Evolutionary conservation across 2,888 invertebrate species (phyloP), one percentile per base, ranked within the genome.

Genomic region (Cybosia mesomella): DNA sequence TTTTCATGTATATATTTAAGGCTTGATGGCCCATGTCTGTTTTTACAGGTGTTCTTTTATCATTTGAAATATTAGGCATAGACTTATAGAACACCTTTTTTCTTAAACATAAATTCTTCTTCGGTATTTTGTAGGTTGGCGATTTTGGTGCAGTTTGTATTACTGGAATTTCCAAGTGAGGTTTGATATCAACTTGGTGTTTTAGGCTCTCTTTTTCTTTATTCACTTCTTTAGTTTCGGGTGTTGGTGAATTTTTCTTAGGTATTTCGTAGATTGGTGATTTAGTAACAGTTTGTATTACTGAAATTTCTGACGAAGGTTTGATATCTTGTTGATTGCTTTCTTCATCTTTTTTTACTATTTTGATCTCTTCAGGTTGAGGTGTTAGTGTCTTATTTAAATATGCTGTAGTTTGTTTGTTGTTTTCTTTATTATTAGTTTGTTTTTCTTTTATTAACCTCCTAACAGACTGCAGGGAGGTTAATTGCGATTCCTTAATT

Each of bases 241-340:
- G 43, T 43, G 9, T 49, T 4, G 9, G 86, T 10, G 80, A 68
- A 77, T 86, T 90, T 72, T 89, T 93, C 70, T 88, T 93, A 39
- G 92, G 92, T 80, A 94, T 91, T 73, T 89, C 92, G 75, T 93
- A 94, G 2, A 89, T 82, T n/a, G n/a, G n/a, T 34, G 93, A 91
- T 76, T 89, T 92, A 9, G 76, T 58, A 72, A 81, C 79, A 11
- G 81, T 80, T 75, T 88, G 91, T 43, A 91, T 91, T 7, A 90
- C 90, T 53, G 91, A 89, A 24, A 90, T 90, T 9, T 89, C 90
- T 60, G 91, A 88, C 71, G 83, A 83, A 2, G 85, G 79, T 66
- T 85, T 83, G 58, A 28, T 61, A 21, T 15, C 43, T 21, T 36
- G 7, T 11, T 32, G 36, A 0, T 7, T n/a, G 54, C 34, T 22